A percentile compares a stretch with the other conserved stretches of the same genome.
phyloP scores from a whole-genome alignment of 2,888 invertebrate genomes.

The Plebejus melissa region DNA sequence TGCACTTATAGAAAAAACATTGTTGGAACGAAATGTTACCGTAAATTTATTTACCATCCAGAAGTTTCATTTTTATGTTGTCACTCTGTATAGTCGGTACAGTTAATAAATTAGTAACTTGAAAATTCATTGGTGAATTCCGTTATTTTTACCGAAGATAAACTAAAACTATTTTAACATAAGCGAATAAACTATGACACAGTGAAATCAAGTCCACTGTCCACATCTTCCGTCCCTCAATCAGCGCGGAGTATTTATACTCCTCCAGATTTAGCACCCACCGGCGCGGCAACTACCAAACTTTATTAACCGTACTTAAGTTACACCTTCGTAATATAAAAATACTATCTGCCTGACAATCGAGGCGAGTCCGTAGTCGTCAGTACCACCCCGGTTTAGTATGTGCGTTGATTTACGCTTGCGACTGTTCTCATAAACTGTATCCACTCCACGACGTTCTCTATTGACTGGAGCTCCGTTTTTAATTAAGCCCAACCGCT shows the following conservation, averaged over 20 bases:
- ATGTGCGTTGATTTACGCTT: constrained; percentile 35
- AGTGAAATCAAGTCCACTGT: not conserved
- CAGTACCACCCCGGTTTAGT: not conserved
- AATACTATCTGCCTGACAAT: not conserved
- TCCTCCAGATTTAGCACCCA: not conserved
- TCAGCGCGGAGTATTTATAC: constrained; percentile 2
- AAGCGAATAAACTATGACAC: no score
- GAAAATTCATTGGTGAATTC: not conserved
- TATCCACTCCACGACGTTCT: constrained; percentile 2
- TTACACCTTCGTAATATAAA: not conserved
- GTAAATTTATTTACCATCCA: not conserved
- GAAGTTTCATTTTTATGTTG: no score
- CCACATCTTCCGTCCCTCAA: not conserved
- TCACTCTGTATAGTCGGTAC: not conserved
- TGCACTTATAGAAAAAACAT: not conserved
- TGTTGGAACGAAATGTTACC: not conserved
- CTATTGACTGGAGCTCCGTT: not conserved
- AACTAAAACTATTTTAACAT: no score
- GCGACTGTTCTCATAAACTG: constrained; percentile 35
- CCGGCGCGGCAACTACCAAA: not conserved
- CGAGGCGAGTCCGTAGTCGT: not conserved
- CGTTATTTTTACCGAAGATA: no score
- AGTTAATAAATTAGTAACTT: not conserved
- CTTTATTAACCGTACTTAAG: not conserved
- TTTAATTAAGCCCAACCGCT: constrained; percentile 10